phyloP scores from a whole-genome alignment of 2,888 invertebrate genomes.

The Mythimna vitellina region DNA sequence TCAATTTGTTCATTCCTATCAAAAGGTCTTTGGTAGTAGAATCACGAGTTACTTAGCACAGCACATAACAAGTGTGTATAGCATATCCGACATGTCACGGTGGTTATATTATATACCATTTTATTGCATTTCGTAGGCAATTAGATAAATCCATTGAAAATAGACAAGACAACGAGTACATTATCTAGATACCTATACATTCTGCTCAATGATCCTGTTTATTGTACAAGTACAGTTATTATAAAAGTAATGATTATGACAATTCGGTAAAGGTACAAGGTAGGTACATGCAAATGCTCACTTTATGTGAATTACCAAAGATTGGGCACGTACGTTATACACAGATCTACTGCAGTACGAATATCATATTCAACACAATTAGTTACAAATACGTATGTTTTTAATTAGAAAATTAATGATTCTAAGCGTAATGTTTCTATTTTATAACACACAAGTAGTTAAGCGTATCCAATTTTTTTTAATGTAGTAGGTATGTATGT shows the following conservation, averaged over 20 bases:
- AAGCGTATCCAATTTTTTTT: conserved; percentile 84
- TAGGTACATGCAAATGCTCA: conserved; percentile 74
- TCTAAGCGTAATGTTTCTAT: conserved; percentile 89
- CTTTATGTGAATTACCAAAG: conserved; percentile 81
- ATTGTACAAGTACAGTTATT: conserved; percentile 58
- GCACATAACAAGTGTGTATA: conserved; percentile 17
- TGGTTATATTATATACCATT: conserved; percentile 53
- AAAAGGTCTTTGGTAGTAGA: conserved; percentile 64
- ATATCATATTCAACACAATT: conserved; percentile 87
- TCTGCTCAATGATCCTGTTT: conserved; percentile 66
- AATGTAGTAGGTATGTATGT: conserved; percentile 73
- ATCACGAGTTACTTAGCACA: conserved; percentile 38
- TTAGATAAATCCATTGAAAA: conserved; percentile 71
- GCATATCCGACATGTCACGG: conserved; percentile 52
- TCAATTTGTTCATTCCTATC: conserved; percentile 28
- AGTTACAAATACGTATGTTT: conserved; percentile 85
- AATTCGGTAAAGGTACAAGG: conserved; percentile 70
- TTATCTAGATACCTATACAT: conserved; percentile 78
- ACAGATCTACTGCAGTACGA: conserved; percentile 89
- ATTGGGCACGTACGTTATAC: conserved; percentile 83
- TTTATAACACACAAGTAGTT: conserved; percentile 86
- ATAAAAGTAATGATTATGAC: conserved; percentile 68
- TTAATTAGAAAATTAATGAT: conserved; percentile 83
- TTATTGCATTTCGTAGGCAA: conserved; percentile 65
- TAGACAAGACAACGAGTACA: conserved; percentile 76